Evolutionary conservation across 2,888 invertebrate species (phyloP), one percentile per base, ranked within the genome.

Genomic region (Liodrosophila aerea): DNA sequence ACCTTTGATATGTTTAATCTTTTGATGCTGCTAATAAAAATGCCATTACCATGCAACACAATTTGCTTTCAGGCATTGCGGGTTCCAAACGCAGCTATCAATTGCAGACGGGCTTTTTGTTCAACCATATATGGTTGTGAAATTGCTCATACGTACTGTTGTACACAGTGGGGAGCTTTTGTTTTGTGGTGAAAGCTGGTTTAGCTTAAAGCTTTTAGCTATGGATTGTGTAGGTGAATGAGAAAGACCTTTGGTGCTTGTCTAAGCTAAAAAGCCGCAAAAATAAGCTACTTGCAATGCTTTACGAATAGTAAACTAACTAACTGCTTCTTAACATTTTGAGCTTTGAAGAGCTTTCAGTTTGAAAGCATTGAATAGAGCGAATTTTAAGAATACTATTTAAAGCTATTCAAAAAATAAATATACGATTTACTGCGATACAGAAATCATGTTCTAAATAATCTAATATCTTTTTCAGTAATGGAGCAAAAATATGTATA

Each of bases 61-160:
- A 22, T 22, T 22, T 22, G 22, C 3, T 22, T 22, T 22, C 22
- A 22, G 22, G 22, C 22, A 4, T 5, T 22, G 2, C 5, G 22
- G 2, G 5, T 2, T 5, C 22, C 22, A 5, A 22, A n/a, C n/a
- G n/a, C 11, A 9, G 2, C 12, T 2, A 8, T 12, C 13, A 27
- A 27, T 52, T 33, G 31, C n/a, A 5, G 22, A 22, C 5, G 22
- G 22, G 22, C 22, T 22, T 5, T 22, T 4, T 5, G 3, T 4
- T 5, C 5, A 4, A 22, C 51, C 58, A 4, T 53, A 52, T 58
- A 46, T 45, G 64, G 44, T 47, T 34, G 45, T 41, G 12, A 69
- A 44, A 50, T 53, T 9, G 12, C 51, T 31, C 47, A 71, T 59
- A 36, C 65, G 65, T 65, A 22, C 12, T 16, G 43, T 64, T 22